Base-by-base conservation (phyloP, 1,140 invertebrate genomes). In the Ips nitidus region DNA sequence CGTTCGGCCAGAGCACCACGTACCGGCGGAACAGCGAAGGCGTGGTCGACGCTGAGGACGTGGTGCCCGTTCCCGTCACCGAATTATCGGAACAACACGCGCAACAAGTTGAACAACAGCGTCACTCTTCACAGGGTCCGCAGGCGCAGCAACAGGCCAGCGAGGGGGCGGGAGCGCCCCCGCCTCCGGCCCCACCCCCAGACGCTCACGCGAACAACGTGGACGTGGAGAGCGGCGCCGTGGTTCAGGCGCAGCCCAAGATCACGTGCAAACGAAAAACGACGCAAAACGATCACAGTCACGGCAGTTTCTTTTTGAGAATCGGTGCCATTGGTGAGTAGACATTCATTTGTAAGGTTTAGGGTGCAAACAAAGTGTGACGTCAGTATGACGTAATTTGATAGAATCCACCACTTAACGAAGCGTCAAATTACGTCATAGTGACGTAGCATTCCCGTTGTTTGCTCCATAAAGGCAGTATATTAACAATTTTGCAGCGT, bases 271-370 rank as follows among this genome's bases (percentile, higher is more conserved):
- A 93, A 79, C 87, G 92, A 71, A 95, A 96, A 82, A 96, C 93
- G 42, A 93, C 93, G 2, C 94, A 97, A 78, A 95, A 94, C 79
- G 93, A 95, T 77, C 91, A 91, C 72, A 95, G 93, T 75, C 94
- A 97, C 79, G 97, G 96, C 67, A 98, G 94, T 76, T 97, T 98
- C 81, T 99, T 98, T 81, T 87, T 98, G 2, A 86, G 97, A 74
- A 94, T 98, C 74, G 96, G 96, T 71, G 94, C 94, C 69, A 94
- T 98, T 75, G 95, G 95, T 98, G 84, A 84, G 83, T 71, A 65
- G 4, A 7, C 22, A 22, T 22, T 22, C 22, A 22, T 22, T 22
- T 0, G 22, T 22, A 22, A 22, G 22, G 22, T 22, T 22, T 22
- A 22, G 22, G 22, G 22, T 22, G 22, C 22, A 22, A 22, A 22